These are phyloP conservation scores for Hemiprocne comata DNA, from an alignment of 2,113 vertebrate genomes.

Conservation along the genomic window DNA sequence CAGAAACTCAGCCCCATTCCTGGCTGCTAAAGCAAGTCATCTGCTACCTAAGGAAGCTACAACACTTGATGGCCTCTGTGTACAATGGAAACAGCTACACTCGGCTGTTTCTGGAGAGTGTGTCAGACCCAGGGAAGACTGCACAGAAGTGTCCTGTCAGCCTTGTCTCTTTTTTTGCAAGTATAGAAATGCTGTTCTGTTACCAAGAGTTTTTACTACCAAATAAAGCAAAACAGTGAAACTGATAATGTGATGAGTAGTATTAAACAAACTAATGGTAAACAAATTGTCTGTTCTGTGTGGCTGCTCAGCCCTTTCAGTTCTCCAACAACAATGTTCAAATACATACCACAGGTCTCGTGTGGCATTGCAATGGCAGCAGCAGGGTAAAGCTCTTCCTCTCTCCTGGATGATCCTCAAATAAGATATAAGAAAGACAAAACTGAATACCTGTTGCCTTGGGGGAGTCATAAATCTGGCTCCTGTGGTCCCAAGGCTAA, in stretches of 20 bases:
- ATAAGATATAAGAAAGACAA: background rate
- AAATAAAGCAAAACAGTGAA: background rate
- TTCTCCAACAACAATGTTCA: background rate
- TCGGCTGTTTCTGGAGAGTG: background rate
- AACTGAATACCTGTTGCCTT: background rate
- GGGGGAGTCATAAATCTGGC: background rate
- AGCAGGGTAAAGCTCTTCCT: background rate
- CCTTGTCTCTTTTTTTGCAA: background rate
- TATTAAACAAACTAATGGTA: background rate
- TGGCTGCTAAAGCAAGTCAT: background rate
- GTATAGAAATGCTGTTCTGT: background rate
- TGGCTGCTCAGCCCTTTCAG: background rate
- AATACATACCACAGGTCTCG: fast-evolving
- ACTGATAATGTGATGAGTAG: background rate
- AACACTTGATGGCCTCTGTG: background rate
- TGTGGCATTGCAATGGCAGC: background rate
- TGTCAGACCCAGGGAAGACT: background rate
- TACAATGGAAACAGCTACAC: background rate
- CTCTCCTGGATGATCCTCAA: background rate
- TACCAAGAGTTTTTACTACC: background rate
- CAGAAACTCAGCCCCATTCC: background rate
- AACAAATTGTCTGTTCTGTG: background rate
- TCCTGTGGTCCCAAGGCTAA: background rate
- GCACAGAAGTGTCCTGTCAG: background rate
- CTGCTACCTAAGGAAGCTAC: background rate